Evolutionary conservation across 1,140 invertebrate genomes (phyloP), one percentile per base, ranked within the genome.

Genomic region (Drosophila bocki): DNA sequence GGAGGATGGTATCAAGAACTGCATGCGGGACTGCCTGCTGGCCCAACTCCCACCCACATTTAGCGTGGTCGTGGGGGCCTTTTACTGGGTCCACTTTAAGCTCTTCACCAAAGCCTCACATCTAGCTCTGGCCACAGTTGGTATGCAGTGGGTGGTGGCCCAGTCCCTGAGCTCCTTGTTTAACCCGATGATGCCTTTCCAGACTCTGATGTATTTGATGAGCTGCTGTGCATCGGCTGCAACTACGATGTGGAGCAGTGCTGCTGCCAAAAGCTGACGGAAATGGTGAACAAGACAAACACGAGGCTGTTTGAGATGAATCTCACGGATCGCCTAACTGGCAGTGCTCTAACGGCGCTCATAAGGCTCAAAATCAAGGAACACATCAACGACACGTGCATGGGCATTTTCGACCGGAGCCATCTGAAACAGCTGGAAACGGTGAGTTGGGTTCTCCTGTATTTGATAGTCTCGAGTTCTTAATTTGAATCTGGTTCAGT

Each of bases 371-470:
- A 96, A 80, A 98, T 98, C 56, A 95, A 97, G 91, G 94, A 94
- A 80, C 96, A 98, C 83, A 96, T 98, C 9, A 95, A 95, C 82
- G 95, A 95, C 75, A 95, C 95, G 0, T 98, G 97, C 86, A 96
- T 96, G 85, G 96, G 96, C 56, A 96, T 95, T 71, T 98, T 97
- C 93, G 96, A 98, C 93, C 95, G 95, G 13, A 96, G 96, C 1
- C 96, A 97, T 79, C 94, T 98, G 33, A 91, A 93, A 7, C 93
- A 94, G 50, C 93, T 98, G 6, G 96, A 97, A 94, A 95, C 95
- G 78, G 96, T 96, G 93, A 93, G 91, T 44, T 8, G 3, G 13
- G 2, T 3, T 17, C 3, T 19, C 9, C 8, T n/a, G 1, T 2
- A 15, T 5, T 1, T 1, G 17, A 41, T 3, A 39, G 50, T 6